phyloP scores from a whole-genome alignment of 2,888 invertebrate species.

The Diadegma fenestrale region DNA sequence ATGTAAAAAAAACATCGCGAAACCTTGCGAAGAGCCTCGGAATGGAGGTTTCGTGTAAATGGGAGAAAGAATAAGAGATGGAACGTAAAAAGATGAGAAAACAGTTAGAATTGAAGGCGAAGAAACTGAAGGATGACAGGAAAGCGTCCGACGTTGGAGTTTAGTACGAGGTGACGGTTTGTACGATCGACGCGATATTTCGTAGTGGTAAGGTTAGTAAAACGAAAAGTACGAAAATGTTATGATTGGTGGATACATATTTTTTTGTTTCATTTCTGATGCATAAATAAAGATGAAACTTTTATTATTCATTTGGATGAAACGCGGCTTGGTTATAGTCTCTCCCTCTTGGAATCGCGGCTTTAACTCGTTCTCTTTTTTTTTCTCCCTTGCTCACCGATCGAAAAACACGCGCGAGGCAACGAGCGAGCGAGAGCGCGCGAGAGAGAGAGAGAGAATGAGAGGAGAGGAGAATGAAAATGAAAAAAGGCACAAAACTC shows the following conservation, averaged over 20 bases:
- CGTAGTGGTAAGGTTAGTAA: constrained; percentile 74
- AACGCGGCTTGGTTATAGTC: constrained; percentile 8
- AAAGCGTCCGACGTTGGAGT: constrained; percentile 46
- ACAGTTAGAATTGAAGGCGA: constrained; percentile 18
- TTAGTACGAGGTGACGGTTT: constrained; percentile 62
- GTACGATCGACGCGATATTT: constrained; percentile 15
- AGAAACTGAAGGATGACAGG: constrained; percentile 45
- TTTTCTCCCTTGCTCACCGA: constrained; percentile 20
- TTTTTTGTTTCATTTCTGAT: constrained; percentile 17
- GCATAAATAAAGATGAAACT: constrained; percentile 10
- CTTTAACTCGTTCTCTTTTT: constrained; percentile 3
- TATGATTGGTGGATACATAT: constrained; percentile 48
- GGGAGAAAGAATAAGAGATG: constrained; percentile 3
- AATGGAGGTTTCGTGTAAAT: not conserved
- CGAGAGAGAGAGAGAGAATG: constrained; percentile 9
- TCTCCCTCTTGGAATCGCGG: not conserved
- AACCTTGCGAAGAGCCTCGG: not conserved
- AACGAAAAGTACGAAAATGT: constrained; percentile 68
- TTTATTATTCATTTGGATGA: constrained; percentile 43
- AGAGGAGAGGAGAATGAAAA: not conserved
- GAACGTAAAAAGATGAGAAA: constrained; percentile 2
- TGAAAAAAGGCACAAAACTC: constrained; percentile 31
- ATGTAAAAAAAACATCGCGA: constrained; percentile 39
- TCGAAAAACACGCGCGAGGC: constrained; percentile 37
- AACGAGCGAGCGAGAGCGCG: constrained; percentile 4